These are phyloP conservation scores for Isichthys henryi DNA, from an alignment of 2,113 vertebrate species.

Conservation along the genomic window DNA sequence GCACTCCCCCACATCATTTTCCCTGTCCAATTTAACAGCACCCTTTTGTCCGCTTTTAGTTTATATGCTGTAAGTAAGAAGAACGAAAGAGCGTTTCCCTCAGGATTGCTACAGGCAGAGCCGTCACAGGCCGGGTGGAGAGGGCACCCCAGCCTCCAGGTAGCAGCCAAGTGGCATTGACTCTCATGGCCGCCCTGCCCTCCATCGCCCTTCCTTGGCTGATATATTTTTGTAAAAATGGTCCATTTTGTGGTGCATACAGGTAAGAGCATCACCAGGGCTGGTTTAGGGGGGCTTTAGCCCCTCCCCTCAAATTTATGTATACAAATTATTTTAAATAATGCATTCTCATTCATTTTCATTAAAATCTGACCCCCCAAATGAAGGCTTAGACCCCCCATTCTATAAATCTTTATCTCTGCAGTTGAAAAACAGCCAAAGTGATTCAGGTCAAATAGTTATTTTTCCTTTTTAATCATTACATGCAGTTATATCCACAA, in stretches of 20 bases:
- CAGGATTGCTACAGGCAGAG: neutral
- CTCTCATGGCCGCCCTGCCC: neutral
- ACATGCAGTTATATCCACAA: neutral
- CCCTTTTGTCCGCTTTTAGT: neutral
- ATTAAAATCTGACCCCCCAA: neutral
- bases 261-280: neutral
- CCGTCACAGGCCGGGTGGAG: neutral
- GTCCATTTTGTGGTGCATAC: neutral
- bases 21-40: neutral
- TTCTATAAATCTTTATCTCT: neutral
- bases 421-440: neutral
- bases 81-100: neutral
- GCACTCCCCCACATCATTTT: neutral
- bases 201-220: neutral
- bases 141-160: neutral
- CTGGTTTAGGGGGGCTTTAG: neutral
- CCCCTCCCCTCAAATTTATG: neutral
- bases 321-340: neutral
- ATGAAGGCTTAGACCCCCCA: too few species aligned
- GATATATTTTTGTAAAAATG: neutral
- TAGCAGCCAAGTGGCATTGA: neutral
- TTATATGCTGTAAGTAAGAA: neutral
- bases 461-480: neutral
- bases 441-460: neutral
- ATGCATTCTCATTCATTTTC: neutral